Evolutionary conservation across 1,140 invertebrate species (phyloP).

Genomic region (Drosophila prosaltans): DNA sequence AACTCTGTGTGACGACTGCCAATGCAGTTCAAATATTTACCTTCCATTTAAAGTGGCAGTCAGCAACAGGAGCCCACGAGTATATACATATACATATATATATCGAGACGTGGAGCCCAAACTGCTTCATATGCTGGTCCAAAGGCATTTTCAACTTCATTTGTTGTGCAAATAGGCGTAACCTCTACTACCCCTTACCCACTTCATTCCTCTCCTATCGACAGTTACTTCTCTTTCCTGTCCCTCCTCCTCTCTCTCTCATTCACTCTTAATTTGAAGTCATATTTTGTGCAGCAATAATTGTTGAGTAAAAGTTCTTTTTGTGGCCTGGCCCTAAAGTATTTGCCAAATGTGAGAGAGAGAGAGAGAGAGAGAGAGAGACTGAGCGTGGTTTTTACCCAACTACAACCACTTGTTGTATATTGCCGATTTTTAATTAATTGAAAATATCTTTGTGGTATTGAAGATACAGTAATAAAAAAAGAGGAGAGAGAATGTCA

Average conservation of each 20-base stretch:
- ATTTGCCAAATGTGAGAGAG: neutral
- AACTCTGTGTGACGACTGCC: conserved; percentile 31
- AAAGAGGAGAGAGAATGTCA: neutral
- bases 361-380: neutral
- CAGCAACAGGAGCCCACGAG: conserved; percentile 7
- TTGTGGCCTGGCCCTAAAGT: neutral
- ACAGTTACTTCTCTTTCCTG: neutral
- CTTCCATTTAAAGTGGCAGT: conserved; percentile 70
- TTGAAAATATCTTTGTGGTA: conserved; percentile 47
- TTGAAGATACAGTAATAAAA: neutral
- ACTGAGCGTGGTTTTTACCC: neutral
- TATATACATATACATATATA: neutral
- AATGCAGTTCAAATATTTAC: conserved; percentile 76
- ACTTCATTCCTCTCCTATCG: neutral
- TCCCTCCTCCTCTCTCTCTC: neutral
- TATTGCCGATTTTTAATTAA: conserved; percentile 58
- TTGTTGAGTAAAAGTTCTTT: conserved; percentile 30
- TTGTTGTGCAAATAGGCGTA: conserved; percentile 78
- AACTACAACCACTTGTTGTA: conserved; percentile 2
- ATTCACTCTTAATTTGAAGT: conserved; percentile 38
- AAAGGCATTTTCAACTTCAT: conserved; percentile 77
- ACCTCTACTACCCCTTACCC: conserved; percentile 38
- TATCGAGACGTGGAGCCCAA: neutral
- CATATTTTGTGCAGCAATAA: conserved; percentile 34
- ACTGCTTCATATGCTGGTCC: conserved; percentile 20